Evolutionary conservation across 2,888 invertebrate genomes (phyloP).

Genomic region (Pinctada fucata): DNA sequence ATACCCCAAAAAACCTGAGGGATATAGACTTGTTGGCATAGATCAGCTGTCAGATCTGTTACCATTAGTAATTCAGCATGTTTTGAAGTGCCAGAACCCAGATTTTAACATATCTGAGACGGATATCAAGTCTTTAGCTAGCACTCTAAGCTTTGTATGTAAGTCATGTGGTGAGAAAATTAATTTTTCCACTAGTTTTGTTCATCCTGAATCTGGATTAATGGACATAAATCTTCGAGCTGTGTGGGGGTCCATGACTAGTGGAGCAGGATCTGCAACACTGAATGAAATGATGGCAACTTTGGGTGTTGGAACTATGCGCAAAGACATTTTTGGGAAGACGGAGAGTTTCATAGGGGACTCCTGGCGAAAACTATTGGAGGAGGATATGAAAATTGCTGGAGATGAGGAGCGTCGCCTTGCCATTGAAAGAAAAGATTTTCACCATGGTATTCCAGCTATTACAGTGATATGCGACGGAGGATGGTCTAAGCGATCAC

Average conservation of each 20-base stretch:
- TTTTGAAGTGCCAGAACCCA: neutral
- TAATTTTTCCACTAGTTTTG: neutral
- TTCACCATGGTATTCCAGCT: slow-evolving; percentile 43
- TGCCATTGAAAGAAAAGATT: slow-evolving; percentile 32
- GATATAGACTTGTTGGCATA: neutral
- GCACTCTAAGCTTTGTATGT: neutral
- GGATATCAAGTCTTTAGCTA: neutral
- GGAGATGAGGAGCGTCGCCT: slow-evolving; percentile 36
- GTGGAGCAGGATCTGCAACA: slow-evolving; percentile 14
- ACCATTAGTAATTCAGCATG: neutral
- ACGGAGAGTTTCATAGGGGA: slow-evolving; percentile 13
- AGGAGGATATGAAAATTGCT: slow-evolving; percentile 9
- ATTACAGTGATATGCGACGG: slow-evolving; percentile 48
- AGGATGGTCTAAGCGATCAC: slow-evolving; percentile 46
- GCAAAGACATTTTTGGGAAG: neutral
- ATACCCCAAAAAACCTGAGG: neutral
- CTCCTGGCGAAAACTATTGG: slow-evolving; percentile 11
- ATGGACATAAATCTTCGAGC: slow-evolving; percentile 27
- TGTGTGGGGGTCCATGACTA: slow-evolving; percentile 24
- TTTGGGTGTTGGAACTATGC: slow-evolving; percentile 2
- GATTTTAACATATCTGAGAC: neutral
- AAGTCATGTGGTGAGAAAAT: neutral
- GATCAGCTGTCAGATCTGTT: neutral
- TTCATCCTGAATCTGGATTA: neutral
- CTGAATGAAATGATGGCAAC: slow-evolving; percentile 23